These are phyloP conservation scores for Didymodactylos carnosus DNA, from an alignment of 2,888 invertebrate species.

Conservation along the genomic window DNA sequence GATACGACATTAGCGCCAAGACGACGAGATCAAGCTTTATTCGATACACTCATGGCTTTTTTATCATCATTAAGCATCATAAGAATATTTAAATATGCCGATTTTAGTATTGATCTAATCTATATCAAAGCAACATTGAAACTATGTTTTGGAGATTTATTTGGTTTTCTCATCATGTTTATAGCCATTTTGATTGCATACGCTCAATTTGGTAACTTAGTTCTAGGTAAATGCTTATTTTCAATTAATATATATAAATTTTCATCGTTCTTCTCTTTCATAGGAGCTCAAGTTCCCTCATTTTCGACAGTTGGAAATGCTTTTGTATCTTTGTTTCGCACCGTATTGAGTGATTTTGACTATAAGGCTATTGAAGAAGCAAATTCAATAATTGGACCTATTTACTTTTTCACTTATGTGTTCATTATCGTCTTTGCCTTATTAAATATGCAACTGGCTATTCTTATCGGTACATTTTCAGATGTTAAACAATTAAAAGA, in stretches of 20 bases:
- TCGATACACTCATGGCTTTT: neutral
- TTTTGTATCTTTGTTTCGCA: neutral
- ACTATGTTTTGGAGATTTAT: neutral
- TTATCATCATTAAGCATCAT: neutral
- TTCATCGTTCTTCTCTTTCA: too few relatives aligned
- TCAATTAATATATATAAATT: too few relatives aligned
- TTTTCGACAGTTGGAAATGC: neutral
- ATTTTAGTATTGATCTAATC: neutral
- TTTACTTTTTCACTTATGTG: neutral
- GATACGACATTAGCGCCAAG: neutral
- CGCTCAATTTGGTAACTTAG: too few relatives aligned
- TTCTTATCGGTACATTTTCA: too few relatives aligned
- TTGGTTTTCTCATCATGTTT: neutral
- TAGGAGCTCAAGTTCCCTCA: neutral
- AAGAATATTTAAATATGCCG: neutral
- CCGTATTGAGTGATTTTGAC: neutral
- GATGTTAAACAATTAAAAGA: too few relatives aligned
- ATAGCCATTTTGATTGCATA: neutral
- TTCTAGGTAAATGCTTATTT: too few relatives aligned
- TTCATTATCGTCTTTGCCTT: too few relatives aligned
- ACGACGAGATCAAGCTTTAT: neutral
- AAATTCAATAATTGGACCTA: neutral
- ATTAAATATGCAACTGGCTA: too few relatives aligned
- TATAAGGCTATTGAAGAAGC: neutral
- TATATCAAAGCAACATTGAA: neutral